These are phyloP conservation scores for Agonopterix arenella DNA, from an alignment of 2,888 invertebrate genomes.

Conservation along the genomic window DNA sequence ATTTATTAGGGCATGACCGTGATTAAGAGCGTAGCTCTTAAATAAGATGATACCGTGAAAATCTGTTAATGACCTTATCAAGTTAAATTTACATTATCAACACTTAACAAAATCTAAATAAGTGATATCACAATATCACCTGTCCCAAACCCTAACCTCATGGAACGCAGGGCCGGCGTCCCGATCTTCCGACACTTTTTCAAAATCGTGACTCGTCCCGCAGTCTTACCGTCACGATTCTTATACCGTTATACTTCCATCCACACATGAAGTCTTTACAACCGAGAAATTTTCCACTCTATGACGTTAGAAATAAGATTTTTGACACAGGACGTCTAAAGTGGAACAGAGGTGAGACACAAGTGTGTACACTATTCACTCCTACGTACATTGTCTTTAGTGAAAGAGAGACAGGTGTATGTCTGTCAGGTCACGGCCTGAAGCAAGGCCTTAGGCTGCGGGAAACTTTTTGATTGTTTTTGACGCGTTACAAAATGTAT, in stretches of 20 bases:
- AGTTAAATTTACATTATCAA: too few relatives aligned
- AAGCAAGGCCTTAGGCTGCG: conserved; percentile 21
- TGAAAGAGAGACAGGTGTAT: conserved; percentile 35
- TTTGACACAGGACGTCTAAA: too few relatives aligned
- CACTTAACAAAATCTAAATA: too few relatives aligned
- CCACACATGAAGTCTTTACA: not conserved
- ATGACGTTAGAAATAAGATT: too few relatives aligned
- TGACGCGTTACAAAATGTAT: conserved; percentile 21
- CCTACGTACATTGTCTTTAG: conserved; percentile 23
- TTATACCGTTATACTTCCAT: conserved; percentile 56
- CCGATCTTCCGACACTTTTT: conserved; percentile 67
- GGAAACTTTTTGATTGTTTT: conserved; percentile 27
- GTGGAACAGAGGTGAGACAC: too few relatives aligned
- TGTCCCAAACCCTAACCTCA: conserved; percentile 33
- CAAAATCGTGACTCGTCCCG: conserved; percentile 72
- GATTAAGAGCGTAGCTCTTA: too few relatives aligned
- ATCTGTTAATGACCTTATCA: too few relatives aligned
- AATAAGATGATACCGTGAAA: too few relatives aligned
- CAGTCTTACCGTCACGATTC: conserved; percentile 62
- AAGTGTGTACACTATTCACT: conserved; percentile 30
- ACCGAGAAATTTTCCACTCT: too few relatives aligned
- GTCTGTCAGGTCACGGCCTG: conserved; percentile 29
- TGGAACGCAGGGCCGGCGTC: conserved; percentile 46
- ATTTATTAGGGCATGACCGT: too few relatives aligned
- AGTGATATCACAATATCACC: conserved; percentile 7